Percentiles rank a stretch among this genome's conserved stretches.
These are phyloP conservation scores for Momotus momota DNA, from an alignment of 2,797 vertebrate genomes.

Conservation along the genomic window DNA sequence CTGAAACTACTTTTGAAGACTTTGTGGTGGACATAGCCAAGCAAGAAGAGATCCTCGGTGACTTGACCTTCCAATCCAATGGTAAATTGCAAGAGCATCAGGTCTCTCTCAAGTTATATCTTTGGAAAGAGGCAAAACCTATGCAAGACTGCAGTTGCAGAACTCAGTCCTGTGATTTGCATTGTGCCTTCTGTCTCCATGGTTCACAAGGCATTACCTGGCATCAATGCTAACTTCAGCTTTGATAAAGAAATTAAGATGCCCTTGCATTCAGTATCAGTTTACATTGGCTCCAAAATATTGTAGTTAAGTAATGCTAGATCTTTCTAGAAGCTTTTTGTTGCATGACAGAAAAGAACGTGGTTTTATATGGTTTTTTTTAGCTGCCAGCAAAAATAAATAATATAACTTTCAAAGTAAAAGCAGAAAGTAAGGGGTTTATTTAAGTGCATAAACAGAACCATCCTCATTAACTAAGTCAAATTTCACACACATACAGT, in stretches of 20 bases:
- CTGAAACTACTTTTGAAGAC: conserved; percentile 91
- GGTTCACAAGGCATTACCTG: background rate
- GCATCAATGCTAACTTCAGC: background rate
- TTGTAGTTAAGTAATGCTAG: background rate
- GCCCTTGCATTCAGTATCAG: background rate
- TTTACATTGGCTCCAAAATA: background rate
- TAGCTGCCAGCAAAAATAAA: background rate
- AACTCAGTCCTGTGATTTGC: background rate
- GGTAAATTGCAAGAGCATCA: conserved; percentile 76
- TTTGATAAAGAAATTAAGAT: background rate
- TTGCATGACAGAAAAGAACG: background rate
- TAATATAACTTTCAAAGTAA: background rate
- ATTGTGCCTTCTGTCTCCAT: background rate
- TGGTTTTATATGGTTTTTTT: background rate
- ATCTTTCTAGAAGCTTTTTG: background rate
- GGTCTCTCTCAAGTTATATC: background rate
- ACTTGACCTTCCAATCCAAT: conserved; percentile 88
- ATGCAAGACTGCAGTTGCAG: background rate
- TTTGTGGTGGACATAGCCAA: conserved; percentile 89
- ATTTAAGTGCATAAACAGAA: background rate
- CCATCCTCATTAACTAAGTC: background rate
- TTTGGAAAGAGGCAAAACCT: background rate
- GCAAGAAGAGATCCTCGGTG: conserved; percentile 89
- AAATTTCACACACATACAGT: background rate
- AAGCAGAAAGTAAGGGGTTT: background rate